Evolutionary conservation across 2,888 invertebrate species (phyloP), one percentile per base, ranked within the genome.

Genomic region (Andrena praecox): DNA sequence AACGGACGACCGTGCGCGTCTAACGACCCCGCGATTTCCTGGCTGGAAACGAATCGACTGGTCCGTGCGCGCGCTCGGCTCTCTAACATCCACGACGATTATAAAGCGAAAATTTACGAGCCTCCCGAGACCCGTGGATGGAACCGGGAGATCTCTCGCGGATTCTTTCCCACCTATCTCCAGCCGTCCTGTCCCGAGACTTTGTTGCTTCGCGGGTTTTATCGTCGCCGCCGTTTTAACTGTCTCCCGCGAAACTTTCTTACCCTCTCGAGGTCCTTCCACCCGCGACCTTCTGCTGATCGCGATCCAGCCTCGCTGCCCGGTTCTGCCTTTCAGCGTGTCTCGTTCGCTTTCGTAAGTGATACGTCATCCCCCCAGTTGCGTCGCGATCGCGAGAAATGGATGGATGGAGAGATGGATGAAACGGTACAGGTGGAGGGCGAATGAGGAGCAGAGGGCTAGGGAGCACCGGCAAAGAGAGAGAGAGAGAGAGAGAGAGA

Each of bases 101-200:
- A 89, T 91, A 91, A 91, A 90, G 62, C 64, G 81, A 69, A 82
- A 89, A 90, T 91, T 91, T 91, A 91, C 89, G 91, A 90, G 79
- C 88, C 72, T 50, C 76, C 81, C 67, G 59, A 48, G 52, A 16
- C 35, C 52, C 67, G 69, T 62, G 31, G 56, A 52, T 50, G 24
- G 24, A 27, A 27, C 24, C 24, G 54, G 70, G 31, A 64, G 77
- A 79, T 60, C 24, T 24, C 71, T 59, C 54, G 69, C 74, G 63
- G 60, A 62, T 70, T 74, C 80, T 77, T 70, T 48, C 31, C 59
- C 7, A 29, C 27, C 56, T 69, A 62, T 82, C 84, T 73, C 29
- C 35, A 29, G 16, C 48, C 48, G 59, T 29, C 27, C 69, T 29
- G 63, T 48, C 70, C 35, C 56, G 67, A 52, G 71, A 83, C 79